Evolutionary conservation across 2,113 vertebrate genomes (phyloP), one percentile per base, ranked within the genome.

Genomic region (Tetraodon nigroviridis): DNA sequence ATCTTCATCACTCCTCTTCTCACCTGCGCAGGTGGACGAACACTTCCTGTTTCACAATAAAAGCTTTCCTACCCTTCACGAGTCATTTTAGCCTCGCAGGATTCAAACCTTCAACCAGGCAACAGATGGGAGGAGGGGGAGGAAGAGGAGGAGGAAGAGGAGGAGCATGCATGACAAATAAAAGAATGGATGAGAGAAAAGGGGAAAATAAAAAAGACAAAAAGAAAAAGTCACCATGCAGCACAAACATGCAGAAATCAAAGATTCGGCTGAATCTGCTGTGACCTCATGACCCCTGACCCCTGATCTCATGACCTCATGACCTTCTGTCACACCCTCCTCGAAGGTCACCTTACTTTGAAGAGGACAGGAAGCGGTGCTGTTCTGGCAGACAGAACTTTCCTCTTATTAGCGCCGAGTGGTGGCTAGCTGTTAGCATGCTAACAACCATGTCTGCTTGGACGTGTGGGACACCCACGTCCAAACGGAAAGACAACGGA

Each of bases 101-200:
- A 58, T 55, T 29, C 59, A 13, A 60, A 60, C 61, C 5, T 29
- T 37, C 58, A 21, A 49, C 10, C 47, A 11, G 47, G 7, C 6
- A 19, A 15, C 44, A 5, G 5, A n/a, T 6, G 7, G 6, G 11
- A 21, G 8, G 15, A 14, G 4, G 37, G 15, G 18, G 22, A 40
- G 13, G 21, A 44, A 6, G 15, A 14, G 4, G 37, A n/a, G 18
- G 22, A 40, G 8, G 15, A 14, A 5, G 37, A n/a, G 18, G 22
- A 40, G 13, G 21, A 44, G 10, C 14, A 6, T 13, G 12, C 51
- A 4, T 15, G 8, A 14, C 6, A 18, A 24, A 27, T 19, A 46
- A 19, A 15, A 54, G 24, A 29, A 52, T 13, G 42, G 16, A 42
- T 50, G 51, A 40, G 5, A 20, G 57, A 48, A 20, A 42, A 56